These are phyloP conservation scores for Tychaedon coryphoeus DNA, from an alignment of 2,113 vertebrate genomes.

Conservation along the genomic window DNA sequence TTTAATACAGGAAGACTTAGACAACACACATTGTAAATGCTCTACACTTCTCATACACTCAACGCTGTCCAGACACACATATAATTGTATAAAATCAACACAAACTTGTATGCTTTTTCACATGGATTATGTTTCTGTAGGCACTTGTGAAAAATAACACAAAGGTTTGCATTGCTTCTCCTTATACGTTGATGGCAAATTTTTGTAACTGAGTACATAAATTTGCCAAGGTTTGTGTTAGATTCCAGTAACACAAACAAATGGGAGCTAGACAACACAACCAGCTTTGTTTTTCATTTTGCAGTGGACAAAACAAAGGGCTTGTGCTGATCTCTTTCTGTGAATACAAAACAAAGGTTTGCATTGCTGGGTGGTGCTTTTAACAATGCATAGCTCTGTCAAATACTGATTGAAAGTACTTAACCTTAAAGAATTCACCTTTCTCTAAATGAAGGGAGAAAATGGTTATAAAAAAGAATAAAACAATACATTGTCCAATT, in stretches of 20 bases:
- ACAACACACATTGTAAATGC: conserved; percentile 66
- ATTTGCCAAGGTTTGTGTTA: conserved; percentile 76
- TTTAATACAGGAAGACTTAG: conserved; percentile 71
- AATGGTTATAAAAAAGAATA: neutral
- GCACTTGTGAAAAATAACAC: conserved; percentile 75
- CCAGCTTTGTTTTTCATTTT: conserved; percentile 70
- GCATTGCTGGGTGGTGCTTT: conserved; percentile 29
- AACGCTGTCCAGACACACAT: conserved; percentile 54
- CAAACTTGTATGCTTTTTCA: conserved; percentile 77
- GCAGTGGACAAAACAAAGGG: conserved; percentile 70
- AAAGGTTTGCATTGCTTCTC: conserved; percentile 65
- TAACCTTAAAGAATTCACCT: conserved; percentile 19
- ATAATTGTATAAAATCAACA: conserved; percentile 62
- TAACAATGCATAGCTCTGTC: conserved; percentile 9
- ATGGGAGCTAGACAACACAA: conserved; percentile 61
- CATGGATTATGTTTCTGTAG: conserved; percentile 62
- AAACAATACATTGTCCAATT: neutral
- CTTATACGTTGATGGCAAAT: conserved; percentile 54
- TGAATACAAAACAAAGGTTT: conserved; percentile 63
- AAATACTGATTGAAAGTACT: conserved; percentile 40
- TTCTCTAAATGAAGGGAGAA: neutral
- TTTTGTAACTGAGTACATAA: conserved; percentile 60
- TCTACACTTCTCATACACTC: conserved; percentile 49
- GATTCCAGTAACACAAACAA: conserved; percentile 73
- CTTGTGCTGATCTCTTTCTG: conserved; percentile 69